Base-by-base conservation (phyloP, 2,888 invertebrate genomes). In the Ypsolopha scabrella region DNA sequence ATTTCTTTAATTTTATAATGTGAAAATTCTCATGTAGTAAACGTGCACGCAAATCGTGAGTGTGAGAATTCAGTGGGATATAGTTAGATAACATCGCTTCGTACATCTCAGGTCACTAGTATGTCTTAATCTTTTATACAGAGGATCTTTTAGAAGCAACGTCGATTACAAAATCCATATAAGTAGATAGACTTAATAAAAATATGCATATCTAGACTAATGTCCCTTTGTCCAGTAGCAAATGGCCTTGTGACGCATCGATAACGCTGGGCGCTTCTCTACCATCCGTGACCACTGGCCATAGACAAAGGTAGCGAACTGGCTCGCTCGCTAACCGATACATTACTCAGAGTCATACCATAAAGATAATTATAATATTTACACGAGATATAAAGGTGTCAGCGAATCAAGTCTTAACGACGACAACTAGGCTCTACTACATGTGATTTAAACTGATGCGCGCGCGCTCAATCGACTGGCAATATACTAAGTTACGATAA, bases 81-180 rank as follows among this genome's bases (percentile, higher is more conserved):
- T 73, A 79, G 75, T 73, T 63, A 72, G 70, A 67, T 72, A 78
- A 75, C 75, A 79, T 76, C 77, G 79, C 79, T 80, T 78, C 81
- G 75, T 79, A 79, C 77, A 78, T 14, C 80, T 85, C 85, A 86
- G 85, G 85, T 86, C 85, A 86, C 85, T 85, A 85, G 85, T 86
- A 81, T 81, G 82, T 83, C 80, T 83, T 82, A 79, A 74, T 70
- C 76, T 85, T 80, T 81, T 85, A 83, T 77, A 85, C 78, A 83
- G 79, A 81, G 76, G 82, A 76, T 80, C 78, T 83, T 24, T 83
- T 75, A 81, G 83, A 85, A 85, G 85, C 85, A 78, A 86, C 81
- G 83, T 81, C 76, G 79, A 81, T 82, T 85, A 83, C 81, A 85
- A 85, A 83, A 85, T 83, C 80, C 78, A 83, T 81, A 81, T 77